Evolutionary conservation across 2,888 invertebrate genomes (phyloP).

Genomic region (Drosophila testacea): DNA sequence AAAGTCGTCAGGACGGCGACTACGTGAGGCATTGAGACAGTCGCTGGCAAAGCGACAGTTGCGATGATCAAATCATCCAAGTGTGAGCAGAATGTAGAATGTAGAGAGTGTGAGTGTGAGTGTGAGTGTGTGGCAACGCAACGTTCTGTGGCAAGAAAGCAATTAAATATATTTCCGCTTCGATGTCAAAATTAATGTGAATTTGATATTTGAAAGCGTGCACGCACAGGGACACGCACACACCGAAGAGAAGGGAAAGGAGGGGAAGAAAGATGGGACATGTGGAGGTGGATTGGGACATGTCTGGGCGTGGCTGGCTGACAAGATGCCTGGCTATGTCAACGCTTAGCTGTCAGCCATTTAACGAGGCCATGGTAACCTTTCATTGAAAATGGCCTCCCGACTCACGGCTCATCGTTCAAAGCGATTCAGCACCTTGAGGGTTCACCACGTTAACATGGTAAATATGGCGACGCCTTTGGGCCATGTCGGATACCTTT

Average conservation of each 20-base stretch:
- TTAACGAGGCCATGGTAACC: slow-evolving; percentile 47
- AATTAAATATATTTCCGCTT: slow-evolving; percentile 81
- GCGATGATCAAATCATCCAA: slow-evolving; percentile 27
- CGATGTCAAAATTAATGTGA: slow-evolving; percentile 79
- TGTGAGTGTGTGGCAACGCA: slow-evolving; percentile 23
- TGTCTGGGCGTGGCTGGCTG: slow-evolving; percentile 53
- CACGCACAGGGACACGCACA: slow-evolving; percentile 50
- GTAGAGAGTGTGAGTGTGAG: slow-evolving; percentile 10
- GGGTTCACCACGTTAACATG: slow-evolving; percentile 56
- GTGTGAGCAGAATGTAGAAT: slow-evolving; percentile 8
- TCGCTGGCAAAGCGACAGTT: slow-evolving; percentile 15
- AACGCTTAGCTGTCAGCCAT: slow-evolving; percentile 57
- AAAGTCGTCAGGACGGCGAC: slow-evolving; percentile 44
- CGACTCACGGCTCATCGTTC: not conserved
- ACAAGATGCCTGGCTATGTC: slow-evolving; percentile 58
- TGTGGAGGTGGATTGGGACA: not conserved
- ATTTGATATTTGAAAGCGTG: slow-evolving; percentile 75
- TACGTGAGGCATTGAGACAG: slow-evolving; percentile 38
- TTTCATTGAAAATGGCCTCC: slow-evolving; percentile 39
- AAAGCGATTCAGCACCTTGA: slow-evolving; percentile 59
- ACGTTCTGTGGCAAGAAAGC: slow-evolving; percentile 61
- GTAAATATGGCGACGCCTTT: slow-evolving; percentile 53
- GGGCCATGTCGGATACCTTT: slow-evolving; percentile 21
- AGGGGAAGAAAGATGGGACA: not conserved
- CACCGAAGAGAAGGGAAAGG: not conserved